Evolutionary conservation across 2,113 vertebrate genomes (phyloP).

Genomic region (Tragulus kanchil): DNA sequence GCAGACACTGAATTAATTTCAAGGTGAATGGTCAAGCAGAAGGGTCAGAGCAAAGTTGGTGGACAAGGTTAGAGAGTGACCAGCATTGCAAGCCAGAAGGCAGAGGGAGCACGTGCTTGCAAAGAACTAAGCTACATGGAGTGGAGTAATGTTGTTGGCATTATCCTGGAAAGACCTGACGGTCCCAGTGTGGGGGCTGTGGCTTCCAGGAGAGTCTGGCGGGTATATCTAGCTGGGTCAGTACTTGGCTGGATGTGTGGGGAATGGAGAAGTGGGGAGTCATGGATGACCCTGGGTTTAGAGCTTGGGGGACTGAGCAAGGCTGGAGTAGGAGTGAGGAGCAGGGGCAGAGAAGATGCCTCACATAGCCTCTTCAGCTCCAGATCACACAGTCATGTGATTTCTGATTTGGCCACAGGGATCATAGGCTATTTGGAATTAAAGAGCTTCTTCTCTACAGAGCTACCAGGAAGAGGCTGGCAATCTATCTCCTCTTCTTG

Average conservation of each 20-base stretch:
- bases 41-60: background rate
- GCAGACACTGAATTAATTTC: background rate
- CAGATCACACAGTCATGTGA: background rate
- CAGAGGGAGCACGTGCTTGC: background rate
- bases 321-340: background rate
- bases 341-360: background rate
- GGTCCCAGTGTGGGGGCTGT: no score
- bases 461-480: fast-evolving
- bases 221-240: background rate
- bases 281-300: background rate
- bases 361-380: background rate
- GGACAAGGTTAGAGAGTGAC: background rate
- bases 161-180: background rate
- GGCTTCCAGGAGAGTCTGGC: slow-evolving; percentile 8
- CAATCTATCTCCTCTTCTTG: background rate
- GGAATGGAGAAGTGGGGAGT: background rate
- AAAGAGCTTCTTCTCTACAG: background rate
- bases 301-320: background rate
- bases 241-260: background rate
- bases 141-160: background rate
- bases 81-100: background rate
- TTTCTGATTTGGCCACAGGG: background rate
- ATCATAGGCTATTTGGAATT: background rate
- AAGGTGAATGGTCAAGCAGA: background rate
- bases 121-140: background rate